Evolutionary conservation across 30 jellyfish, hydroid and myxozoan species (phyloP), one percentile per base, ranked within the genome.

Genomic region (Chironex yamaguchii): DNA sequence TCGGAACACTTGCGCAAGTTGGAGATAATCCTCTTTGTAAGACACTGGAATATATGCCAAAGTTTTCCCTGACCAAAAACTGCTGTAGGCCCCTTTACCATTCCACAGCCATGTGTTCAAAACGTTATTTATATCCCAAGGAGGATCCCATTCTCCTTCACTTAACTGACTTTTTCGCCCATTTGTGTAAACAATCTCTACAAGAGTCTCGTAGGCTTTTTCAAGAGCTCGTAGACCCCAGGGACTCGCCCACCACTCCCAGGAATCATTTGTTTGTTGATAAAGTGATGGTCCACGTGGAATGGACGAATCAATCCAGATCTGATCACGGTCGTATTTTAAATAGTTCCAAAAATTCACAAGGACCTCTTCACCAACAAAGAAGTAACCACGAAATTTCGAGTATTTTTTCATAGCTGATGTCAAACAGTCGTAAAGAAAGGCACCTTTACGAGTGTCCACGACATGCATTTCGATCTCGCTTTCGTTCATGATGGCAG

Each of bases 211-310:
- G 76, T 79, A 93, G 0, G 94, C 97, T 62, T 93, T 93, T 52
- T 93, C 98, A 29, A 93, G 34, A 13, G 98, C 98, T 23, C 97
- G 87, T 81, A 88, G 70, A 25, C 97, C 98, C 98, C 98, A 93
- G 12, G 97, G 98, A 35, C 98, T 93, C 26, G 91, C 92, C 98
- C 98, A 93, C 98, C 98, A 93, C 75, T 93, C 98, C 97, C 97
- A 93, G 3, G 53, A 42, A 62, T 81, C 93, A 31, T 90, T 88
- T 1, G 89, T 93, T 29, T 93, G 97, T 30, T 84, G 54, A 80
- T 93, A 93, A 14, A 93, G 72, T 32, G 88, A 65, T 42, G 98
- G 98, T 27, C 98, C 98, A 26, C 28, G 32, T 21, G 30, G 26
- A 32, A 74, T 85, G 63, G 42, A 64, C 4, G 67, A 78, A 62